Percentiles rank a stretch among this genome's conserved stretches.
phyloP scores from a whole-genome alignment of 1,140 invertebrate genomes.

The Hyphantria cunea region DNA sequence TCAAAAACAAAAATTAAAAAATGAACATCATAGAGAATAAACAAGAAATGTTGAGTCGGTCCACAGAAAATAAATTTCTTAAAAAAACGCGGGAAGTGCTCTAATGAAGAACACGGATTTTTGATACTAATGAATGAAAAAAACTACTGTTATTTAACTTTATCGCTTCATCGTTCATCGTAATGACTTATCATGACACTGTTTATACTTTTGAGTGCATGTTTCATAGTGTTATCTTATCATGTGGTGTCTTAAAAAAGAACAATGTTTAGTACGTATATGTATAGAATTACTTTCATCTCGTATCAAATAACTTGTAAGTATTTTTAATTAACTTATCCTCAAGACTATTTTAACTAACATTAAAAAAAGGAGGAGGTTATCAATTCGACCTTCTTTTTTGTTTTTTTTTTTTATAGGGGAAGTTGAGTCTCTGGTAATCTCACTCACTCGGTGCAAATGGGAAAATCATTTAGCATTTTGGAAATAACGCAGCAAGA shows the following conservation, averaged over 20 bases:
- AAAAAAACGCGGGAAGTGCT: too few relatives aligned
- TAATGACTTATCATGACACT: background rate
- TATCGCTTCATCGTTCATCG: too few relatives aligned
- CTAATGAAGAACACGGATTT: too few relatives aligned
- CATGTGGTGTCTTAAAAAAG: conserved; percentile 20
- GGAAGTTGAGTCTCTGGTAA: background rate
- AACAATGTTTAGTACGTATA: background rate
- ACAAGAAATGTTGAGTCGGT: conserved; percentile 7
- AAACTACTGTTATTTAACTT: too few relatives aligned
- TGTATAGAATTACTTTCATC: conserved; percentile 16
- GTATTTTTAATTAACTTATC: too few relatives aligned
- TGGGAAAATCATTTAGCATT: too few relatives aligned
- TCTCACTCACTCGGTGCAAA: too few relatives aligned
- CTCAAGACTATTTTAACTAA: background rate
- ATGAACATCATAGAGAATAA: conserved; percentile 14
- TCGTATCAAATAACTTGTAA: background rate
- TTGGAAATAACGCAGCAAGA: too few relatives aligned
- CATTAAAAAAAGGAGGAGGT: too few relatives aligned
- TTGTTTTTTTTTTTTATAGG: conserved; percentile 9
- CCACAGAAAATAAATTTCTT: conserved; percentile 3
- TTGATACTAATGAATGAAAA: too few relatives aligned
- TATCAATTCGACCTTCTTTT: too few relatives aligned
- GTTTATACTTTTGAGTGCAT: conserved; percentile 22
- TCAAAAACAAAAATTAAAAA: conserved; percentile 20
- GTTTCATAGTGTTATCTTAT: conserved; percentile 17